A percentile compares a stretch with the other conserved stretches of the same genome.
These are phyloP conservation scores for Xyrauchen texanus DNA, from an alignment of 2,113 vertebrate genomes.

Conservation along the genomic window DNA sequence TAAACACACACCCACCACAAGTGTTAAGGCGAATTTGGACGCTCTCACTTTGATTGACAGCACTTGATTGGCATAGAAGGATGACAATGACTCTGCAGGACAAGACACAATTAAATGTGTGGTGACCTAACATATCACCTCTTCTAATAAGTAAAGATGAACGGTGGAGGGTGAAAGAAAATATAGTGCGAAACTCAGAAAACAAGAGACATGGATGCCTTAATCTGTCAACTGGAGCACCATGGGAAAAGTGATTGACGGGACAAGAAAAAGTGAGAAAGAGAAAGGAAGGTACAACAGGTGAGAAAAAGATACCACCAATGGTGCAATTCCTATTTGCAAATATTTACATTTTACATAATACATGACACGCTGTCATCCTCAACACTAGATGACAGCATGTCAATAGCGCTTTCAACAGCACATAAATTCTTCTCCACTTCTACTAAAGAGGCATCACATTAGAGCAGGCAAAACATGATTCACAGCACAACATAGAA, in stretches of 20 bases:
- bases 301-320: neutral
- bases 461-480: neutral
- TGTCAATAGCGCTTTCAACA: neutral
- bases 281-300: slow-evolving; percentile 1
- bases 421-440: neutral
- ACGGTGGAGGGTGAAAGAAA: neutral
- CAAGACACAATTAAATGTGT: slow-evolving; percentile 16
- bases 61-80: slow-evolving; percentile 17
- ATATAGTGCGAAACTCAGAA: neutral
- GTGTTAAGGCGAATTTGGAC: neutral
- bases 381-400: neutral
- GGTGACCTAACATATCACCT: neutral
- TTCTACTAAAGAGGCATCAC: neutral
- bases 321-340: slow-evolving; percentile 12
- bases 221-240: neutral
- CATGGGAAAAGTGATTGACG: slow-evolving; percentile 25
- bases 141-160: slow-evolving; percentile 11
- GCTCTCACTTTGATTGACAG: slow-evolving; percentile 14
- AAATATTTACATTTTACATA: slow-evolving; percentile 18
- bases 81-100: neutral
- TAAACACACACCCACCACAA: neutral
- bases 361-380: neutral
- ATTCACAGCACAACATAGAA: neutral
- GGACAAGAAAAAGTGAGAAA: neutral
- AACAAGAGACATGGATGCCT: neutral